Percentiles rank a stretch among this genome's conserved stretches.
These are phyloP conservation scores for Caenorhabditis drosophilae DNA, from an alignment of 2,888 invertebrate species.

Conservation along the genomic window DNA sequence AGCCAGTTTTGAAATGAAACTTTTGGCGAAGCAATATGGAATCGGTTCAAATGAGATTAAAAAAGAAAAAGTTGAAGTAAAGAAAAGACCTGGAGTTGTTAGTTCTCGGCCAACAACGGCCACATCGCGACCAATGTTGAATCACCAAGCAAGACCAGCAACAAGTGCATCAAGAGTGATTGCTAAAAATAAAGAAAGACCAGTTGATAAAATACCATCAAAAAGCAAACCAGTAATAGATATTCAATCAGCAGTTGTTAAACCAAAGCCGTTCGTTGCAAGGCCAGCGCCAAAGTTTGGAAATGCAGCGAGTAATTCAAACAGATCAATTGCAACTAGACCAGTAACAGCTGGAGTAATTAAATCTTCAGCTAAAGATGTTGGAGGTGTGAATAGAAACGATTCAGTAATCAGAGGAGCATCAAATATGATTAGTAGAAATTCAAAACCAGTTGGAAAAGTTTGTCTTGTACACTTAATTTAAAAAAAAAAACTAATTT, in stretches of 20 bases:
- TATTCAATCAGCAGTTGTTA: background rate
- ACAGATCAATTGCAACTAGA: background rate
- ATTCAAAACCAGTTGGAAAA: background rate
- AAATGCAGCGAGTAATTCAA: background rate
- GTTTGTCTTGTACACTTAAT: background rate
- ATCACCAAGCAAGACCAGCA: background rate
- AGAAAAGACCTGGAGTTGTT: background rate
- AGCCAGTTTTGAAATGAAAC: slow-evolving; percentile 32
- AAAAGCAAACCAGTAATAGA: background rate
- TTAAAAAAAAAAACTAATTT: background rate
- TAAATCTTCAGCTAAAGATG: background rate
- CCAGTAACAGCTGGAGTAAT: background rate
- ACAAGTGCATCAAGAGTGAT: background rate
- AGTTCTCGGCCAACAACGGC: background rate
- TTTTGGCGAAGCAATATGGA: slow-evolving; percentile 23
- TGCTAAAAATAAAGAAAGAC: background rate
- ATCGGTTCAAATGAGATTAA: background rate
- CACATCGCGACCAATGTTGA: background rate
- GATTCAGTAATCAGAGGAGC: background rate
- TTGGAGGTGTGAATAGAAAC: background rate
- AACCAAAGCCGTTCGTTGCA: slow-evolving; percentile 28
- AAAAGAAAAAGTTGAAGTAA: background rate
- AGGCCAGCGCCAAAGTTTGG: slow-evolving; percentile 34
- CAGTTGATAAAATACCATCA: slow-evolving; percentile 4
- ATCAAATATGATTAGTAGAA: background rate